Evolutionary conservation across 2,888 invertebrate species (phyloP), one percentile per base, ranked within the genome.

Genomic region (Philereme vetulata): DNA sequence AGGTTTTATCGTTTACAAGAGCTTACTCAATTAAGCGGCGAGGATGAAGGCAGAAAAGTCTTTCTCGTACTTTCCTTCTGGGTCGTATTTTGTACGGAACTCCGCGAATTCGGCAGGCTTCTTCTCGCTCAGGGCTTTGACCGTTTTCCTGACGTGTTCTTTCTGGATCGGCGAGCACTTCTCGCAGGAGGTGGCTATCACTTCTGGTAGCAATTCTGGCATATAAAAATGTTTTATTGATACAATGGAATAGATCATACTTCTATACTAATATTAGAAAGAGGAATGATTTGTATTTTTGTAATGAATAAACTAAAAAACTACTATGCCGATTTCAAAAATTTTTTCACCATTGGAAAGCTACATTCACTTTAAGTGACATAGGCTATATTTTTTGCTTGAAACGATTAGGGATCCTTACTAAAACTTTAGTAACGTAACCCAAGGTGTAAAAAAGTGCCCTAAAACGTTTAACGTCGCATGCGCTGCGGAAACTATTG

Each of bases 161-260:
- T 75, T 85, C 60, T 90, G 90, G 33, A 81, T 72, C 0, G 77
- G 67, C 1, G 80, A 68, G 66, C 90, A 91, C 71, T 91, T 90
- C 1, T 70, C 85, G 64, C 90, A 90, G 0, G 82, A 75, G 9
- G 86, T 85, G 0, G 82, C 72, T 42, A 90, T 79, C 4, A 90
- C 82, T 68, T 90, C 90, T 0, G 90, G 90, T 0, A 90, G 72
- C 6, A 90, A 61, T 57, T 84, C 90, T 90, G 74, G 34, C 75
- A 51, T 5, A 43, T 4, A 35, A 3, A 57, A 9, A 40, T 8
- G 4, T 33, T 46, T 46, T 46, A 21, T 9, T 40, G 3, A 2
- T 40, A 21, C 21, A 2, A 21, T 21, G 2, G 21, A 21, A 21
- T 21, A 21, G 1, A 21, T n/a, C 21, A 21, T 21, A 21, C 21